phyloP scores from a whole-genome alignment of 2,888 invertebrate species.

The Anaspis maculata region DNA sequence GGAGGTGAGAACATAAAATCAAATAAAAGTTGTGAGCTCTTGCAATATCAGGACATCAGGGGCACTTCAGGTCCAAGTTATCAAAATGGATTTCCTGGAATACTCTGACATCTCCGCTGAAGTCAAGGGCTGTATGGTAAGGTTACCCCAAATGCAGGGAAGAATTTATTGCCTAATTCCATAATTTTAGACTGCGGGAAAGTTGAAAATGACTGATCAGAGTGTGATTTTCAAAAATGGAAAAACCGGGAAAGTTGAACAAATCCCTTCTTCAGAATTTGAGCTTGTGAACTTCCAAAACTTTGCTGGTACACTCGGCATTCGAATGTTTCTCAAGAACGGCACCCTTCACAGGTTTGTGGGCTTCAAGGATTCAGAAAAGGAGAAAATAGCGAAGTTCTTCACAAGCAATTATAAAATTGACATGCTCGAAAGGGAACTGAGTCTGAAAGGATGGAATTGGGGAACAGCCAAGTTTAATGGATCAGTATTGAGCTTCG shows the following conservation, averaged over 20 bases:
- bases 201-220: conserved; percentile 86
- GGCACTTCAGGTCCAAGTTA: no score
- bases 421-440: conserved; percentile 83
- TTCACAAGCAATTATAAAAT: conserved; percentile 75
- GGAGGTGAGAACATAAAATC: no score
- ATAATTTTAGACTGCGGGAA: conserved; percentile 71
- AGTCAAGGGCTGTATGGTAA: conserved; percentile 82
- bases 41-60: no score
- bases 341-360: conserved; percentile 85
- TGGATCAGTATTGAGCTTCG: conserved; percentile 78
- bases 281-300: conserved; percentile 88
- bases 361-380: conserved; percentile 92
- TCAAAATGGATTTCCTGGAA: conserved; percentile 74
- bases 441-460: conserved; percentile 97
- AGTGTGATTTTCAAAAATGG: conserved; percentile 88
- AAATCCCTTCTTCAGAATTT: conserved; percentile 75
- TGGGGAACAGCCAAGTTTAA: conserved; percentile 96
- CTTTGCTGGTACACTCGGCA: conserved; percentile 82
- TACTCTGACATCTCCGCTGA: conserved; percentile 79
- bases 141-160: conserved; percentile 25
- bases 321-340: conserved; percentile 82
- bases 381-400: conserved; percentile 87
- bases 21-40: no score
- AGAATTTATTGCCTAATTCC: not conserved
- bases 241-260: conserved; percentile 94